Evolutionary conservation across 2,797 vertebrate species (phyloP).

Genomic region (Mastacembelus armatus): DNA sequence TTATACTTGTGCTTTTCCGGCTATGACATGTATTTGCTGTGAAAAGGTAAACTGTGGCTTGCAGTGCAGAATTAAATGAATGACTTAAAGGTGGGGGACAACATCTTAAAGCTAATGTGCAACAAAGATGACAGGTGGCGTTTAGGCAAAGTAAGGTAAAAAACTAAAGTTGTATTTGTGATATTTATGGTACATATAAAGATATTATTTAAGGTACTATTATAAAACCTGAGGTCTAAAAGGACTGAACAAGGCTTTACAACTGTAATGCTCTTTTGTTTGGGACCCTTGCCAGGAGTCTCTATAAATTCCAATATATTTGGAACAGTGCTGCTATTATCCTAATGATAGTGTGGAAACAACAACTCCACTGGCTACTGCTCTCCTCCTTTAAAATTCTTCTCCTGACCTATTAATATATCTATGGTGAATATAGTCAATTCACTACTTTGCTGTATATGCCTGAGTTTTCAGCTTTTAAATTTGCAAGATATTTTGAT

Average conservation of each 20-base stretch:
- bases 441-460: not conserved
- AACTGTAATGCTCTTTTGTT: constrained; percentile 20
- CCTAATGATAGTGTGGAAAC: constrained; percentile 19
- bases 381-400: constrained; percentile 12
- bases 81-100: not conserved
- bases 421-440: not conserved
- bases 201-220: constrained; percentile 16
- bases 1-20: constrained; percentile 18
- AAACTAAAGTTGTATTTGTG: not conserved
- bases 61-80: constrained; percentile 5
- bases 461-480: not conserved
- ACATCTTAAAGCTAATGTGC: not conserved
- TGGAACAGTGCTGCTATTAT: constrained; percentile 18
- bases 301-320: constrained; percentile 23
- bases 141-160: not conserved
- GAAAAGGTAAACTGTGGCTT: constrained; percentile 3
- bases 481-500: not conserved
- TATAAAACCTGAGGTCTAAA: constrained; percentile 1
- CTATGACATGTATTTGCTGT: constrained; percentile 2
- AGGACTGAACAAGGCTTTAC: constrained; percentile 7
- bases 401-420: not conserved
- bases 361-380: not conserved
- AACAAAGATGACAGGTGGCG: not conserved
- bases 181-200: constrained; percentile 25
- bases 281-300: constrained; percentile 26